Evolutionary conservation across 2,888 invertebrate species (phyloP).

Genomic region (Polymixis flavicincta): DNA sequence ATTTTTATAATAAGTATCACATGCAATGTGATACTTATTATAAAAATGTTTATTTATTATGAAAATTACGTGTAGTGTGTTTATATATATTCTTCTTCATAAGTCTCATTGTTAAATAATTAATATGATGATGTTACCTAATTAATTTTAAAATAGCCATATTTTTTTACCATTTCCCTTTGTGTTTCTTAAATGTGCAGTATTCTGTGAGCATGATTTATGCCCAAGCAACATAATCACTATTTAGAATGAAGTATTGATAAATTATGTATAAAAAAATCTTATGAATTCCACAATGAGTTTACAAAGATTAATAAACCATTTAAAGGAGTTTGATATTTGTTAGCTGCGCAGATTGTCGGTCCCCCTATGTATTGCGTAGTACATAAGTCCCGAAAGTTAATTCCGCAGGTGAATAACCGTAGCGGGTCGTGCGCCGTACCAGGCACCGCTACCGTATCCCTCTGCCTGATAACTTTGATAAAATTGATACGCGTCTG

Average conservation of each 20-base stretch:
- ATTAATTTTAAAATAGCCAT: slow-evolving; percentile 19
- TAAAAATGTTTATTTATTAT: too few relatives aligned
- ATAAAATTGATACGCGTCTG: slow-evolving; percentile 83
- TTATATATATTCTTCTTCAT: neutral
- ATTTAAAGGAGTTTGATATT: slow-evolving; percentile 24
- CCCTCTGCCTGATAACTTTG: slow-evolving; percentile 78
- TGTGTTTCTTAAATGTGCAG: slow-evolving; percentile 3
- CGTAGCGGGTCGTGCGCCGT: slow-evolving; percentile 76
- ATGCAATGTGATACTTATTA: too few relatives aligned
- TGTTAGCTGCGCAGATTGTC: slow-evolving; percentile 33
- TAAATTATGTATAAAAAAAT: neutral
- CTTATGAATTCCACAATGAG: neutral
- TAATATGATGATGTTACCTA: slow-evolving; percentile 6
- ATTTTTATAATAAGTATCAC: slow-evolving; percentile 36
- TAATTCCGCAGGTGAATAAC: slow-evolving; percentile 71
- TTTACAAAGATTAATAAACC: neutral
- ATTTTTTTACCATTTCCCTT: slow-evolving; percentile 7
- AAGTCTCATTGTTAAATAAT: slow-evolving; percentile 14
- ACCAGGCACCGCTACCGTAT: slow-evolving; percentile 80
- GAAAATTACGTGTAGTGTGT: too few relatives aligned
- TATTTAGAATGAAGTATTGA: neutral
- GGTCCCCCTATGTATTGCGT: slow-evolving; percentile 50
- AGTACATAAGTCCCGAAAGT: slow-evolving; percentile 61
- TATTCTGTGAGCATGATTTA: slow-evolving; percentile 15
- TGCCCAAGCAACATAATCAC: slow-evolving; percentile 1